These are phyloP conservation scores for Alethe diademata DNA, from an alignment of 2,113 vertebrate genomes.

Conservation along the genomic window DNA sequence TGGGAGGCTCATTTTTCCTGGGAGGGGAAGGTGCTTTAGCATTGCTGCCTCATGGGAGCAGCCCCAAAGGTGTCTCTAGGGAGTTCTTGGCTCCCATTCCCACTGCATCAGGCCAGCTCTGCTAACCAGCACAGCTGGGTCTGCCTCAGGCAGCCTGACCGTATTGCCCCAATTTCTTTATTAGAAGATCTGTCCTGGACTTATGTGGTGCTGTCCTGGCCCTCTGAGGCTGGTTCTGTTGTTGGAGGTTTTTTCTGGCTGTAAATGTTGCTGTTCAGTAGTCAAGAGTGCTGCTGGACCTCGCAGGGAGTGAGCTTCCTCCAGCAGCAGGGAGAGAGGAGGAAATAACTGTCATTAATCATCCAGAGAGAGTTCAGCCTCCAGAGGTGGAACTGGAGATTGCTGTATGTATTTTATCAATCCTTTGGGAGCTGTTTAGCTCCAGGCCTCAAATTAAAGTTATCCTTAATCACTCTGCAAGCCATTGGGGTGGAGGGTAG, in stretches of 20 bases:
- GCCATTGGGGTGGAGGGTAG: not conserved
- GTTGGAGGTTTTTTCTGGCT: not conserved
- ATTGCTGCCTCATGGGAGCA: not conserved
- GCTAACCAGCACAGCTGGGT: not conserved
- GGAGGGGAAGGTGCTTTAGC: not conserved
- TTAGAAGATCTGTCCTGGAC: not conserved
- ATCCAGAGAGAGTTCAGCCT: not conserved
- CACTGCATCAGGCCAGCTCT: not conserved
- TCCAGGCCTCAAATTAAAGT: conserved; percentile 43
- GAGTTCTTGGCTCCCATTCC: not conserved
- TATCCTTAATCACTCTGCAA: conserved; percentile 33
- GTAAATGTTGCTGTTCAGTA: conserved; percentile 6
- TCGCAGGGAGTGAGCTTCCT: not conserved
- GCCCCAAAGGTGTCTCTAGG: not conserved
- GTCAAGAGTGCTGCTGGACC: not conserved
- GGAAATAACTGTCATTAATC: conserved; percentile 48
- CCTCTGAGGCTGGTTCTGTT: not conserved
- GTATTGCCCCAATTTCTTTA: not conserved
- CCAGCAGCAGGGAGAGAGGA: not conserved
- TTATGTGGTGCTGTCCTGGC: not conserved
- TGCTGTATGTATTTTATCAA: conserved; percentile 45
- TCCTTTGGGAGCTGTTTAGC: conserved; percentile 25
- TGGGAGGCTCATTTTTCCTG: not conserved
- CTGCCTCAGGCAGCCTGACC: not conserved
- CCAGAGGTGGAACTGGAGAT: conserved; percentile 24